Base-by-base conservation (phyloP, 1,140 invertebrate species). In the Drosophila varians region DNA sequence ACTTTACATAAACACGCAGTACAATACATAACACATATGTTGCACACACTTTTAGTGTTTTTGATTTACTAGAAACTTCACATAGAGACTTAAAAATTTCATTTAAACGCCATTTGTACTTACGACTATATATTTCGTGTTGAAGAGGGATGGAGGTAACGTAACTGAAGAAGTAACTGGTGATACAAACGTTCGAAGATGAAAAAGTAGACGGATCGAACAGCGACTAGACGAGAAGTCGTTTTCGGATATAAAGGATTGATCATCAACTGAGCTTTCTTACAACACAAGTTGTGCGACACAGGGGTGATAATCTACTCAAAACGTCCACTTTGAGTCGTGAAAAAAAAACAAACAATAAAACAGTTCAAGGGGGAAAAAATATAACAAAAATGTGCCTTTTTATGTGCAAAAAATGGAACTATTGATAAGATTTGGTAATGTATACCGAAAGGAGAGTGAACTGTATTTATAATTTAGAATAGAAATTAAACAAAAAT, bases 51-150 rank as follows among this genome's bases (percentile, higher is more conserved):
- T 69, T 57, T 23, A 25, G 57, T 61, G 57, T 55, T 51, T 19
- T 51, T 19, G 12, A 48, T 40, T 64, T 18, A 71, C 16, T 71
- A 42, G 2, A 34, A 72, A 49, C 26, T 52, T 62, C 79, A 84
- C 80, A 86, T 28, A 61, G 51, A 87, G 74, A 87, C 82, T 87
- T 87, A 87, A 84, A 88, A 90, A 90, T 90, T 90, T 90, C 88
- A 90, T 87, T 88, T 79, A 89, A 90, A 87, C 84, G 84, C 89
- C 89, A 90, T 90, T 90, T 90, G 89, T 90, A 90, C 89, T 90
- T 90, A 90, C 89, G 80, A 77, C 75, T 74, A 66, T 74, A 28
- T 57, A 71, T 54, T 54, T 73, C 56, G 68, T 82, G 82, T 74
- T 87, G 82, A 55, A 87, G 82, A 48, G 51, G 69, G 56, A 61